Base-by-base conservation (phyloP, 1,140 invertebrate genomes). In the Cydia fagiglandana region DNA sequence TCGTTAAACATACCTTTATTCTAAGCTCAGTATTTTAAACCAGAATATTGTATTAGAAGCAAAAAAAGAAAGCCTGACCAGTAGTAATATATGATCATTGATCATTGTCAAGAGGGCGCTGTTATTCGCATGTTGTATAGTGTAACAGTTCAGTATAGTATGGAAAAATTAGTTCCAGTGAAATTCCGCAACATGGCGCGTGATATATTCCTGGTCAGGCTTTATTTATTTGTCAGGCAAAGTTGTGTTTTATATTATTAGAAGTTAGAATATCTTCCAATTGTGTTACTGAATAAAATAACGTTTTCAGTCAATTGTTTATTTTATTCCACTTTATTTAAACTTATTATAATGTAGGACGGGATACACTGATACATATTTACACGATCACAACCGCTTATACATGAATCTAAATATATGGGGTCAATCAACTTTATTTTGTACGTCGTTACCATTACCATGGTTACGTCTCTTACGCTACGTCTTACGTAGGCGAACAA, bases 241-340 rank as follows among this genome's bases (percentile, higher is more conserved):
- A 70, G 34, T 10, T 76, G 56, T 15, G 7, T 75, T 76, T 75
- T 75, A 38, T 76, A 45, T 30, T 34, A 34, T 75, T 76, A 70
- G 66, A 17, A 12, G 45, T 76, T 70, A 70, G n/a, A 34, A 70
- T 38, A 61, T 78, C 78, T 83, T 83, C 80, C 78, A 80, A 68
- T 77, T 76, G 64, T 75, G 47, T 77, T 73, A 77, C 73, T 79
- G 76, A 81, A 80, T 74, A 78, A 77, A 77, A 81, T n/a, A 17
- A 70, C 12, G 20, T 74, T 70, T 75, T 78, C 66, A 70, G 74
- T 78, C 56, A 73, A 68, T 47, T 76, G 41, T 82, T 80, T 80
- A 79, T 80, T 82, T 79, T 13, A 75, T 77, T 75, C 47, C 73
- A 80, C 66, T 76, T 64, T 24, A 30, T 61, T 73, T 74, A 75